Evolutionary conservation across 1,140 invertebrate genomes (phyloP).

Genomic region (Steinernema khuongi): DNA sequence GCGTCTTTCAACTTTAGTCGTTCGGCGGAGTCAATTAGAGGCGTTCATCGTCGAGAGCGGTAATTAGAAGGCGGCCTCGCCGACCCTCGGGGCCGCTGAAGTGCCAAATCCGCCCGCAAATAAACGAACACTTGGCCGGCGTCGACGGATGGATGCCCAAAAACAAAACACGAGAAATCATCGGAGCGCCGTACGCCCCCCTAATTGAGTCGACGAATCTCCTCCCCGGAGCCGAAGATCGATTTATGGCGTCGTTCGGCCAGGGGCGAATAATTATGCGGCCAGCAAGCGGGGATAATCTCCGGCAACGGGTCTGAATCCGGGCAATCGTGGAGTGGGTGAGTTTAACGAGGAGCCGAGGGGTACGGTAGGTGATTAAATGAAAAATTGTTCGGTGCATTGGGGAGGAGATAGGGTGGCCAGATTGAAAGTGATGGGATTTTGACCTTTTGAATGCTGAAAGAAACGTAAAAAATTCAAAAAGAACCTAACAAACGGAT

Average conservation of each 20-base stretch:
- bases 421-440: too few relatives aligned
- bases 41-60: neutral
- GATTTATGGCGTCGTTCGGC: neutral
- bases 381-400: too few relatives aligned
- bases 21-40: neutral
- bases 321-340: too few relatives aligned
- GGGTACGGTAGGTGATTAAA: too few relatives aligned
- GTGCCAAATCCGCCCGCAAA: neutral
- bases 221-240: neutral
- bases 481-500: too few relatives aligned
- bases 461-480: too few relatives aligned
- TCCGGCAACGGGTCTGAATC: too few relatives aligned
- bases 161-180: conserved; percentile 7
- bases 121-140: neutral
- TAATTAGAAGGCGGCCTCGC: neutral
- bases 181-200: neutral
- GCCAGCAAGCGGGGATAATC: too few relatives aligned
- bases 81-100: neutral
- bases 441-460: too few relatives aligned
- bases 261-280: too few relatives aligned
- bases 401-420: too few relatives aligned
- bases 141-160: neutral
- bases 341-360: too few relatives aligned
- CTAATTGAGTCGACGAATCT: neutral
- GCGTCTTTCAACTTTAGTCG: neutral